Evolutionary conservation across 2,888 invertebrate genomes (phyloP), one percentile per base, ranked within the genome.

Genomic region (Alentia gelatinosa): DNA sequence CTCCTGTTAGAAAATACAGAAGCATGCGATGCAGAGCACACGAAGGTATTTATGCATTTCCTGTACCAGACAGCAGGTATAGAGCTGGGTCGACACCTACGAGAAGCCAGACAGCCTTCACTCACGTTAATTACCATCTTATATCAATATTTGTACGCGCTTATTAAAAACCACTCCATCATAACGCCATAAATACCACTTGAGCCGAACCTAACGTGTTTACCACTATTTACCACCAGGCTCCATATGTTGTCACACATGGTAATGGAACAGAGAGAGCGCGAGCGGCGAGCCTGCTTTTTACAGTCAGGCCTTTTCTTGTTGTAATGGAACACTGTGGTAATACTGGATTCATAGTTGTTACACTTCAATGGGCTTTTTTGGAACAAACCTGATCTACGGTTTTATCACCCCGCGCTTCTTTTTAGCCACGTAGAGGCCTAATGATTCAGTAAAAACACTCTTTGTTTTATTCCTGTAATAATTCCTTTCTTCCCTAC

Each of bases 321-420:
- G 68, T 68, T 30, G 68, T 68, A 68, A 68, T 68, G 68, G 68
- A 68, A 68, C 68, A 68, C 68, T 68, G 68, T 68, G 68, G 68
- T 68, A 68, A 68, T 68, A 68, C 30, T 68, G 68, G 68, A 68
- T 68, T 68, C 68, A 68, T 68, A 26, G 68, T 68, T 68, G 68
- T 68, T 30, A 68, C 68, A 68, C 68, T 68, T 68, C 68, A 68
- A 68, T 68, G 68, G 68, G n/a, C 33, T 68, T 68, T 68, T 68
- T 68, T 56, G 23, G 7, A 4, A 26, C 68, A 30, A 68, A 68
- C 68, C 68, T 68, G 68, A 68, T 68, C 68, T 68, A 68, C 68
- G 33, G 68, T 68, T 68, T 68, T 68, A 68, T 68, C 68, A 68
- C 68, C 68, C 56, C 26, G 47, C 5, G 30, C 30, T 68, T 68